phyloP scores from a whole-genome alignment of 64 coral and sea anemone genomes.

The Astreopora myriophthalma region DNA sequence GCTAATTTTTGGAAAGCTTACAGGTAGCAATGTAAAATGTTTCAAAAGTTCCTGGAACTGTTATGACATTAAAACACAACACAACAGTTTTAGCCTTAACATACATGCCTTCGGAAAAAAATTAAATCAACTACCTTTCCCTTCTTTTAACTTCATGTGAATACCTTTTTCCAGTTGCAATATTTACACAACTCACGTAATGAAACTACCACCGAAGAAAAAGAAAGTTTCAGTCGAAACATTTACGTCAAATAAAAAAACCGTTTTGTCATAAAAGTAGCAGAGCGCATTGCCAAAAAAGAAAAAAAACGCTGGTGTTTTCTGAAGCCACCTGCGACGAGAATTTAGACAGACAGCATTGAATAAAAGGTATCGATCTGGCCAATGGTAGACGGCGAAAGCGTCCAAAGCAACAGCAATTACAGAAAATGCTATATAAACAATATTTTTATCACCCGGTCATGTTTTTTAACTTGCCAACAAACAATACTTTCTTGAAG shows the following conservation, averaged over 20 bases:
- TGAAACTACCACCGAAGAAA: not conserved
- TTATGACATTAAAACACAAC: too few species aligned
- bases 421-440: not conserved
- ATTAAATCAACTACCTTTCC: too few species aligned
- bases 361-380: not conserved
- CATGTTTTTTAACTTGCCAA: not conserved
- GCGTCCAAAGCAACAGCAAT: not conserved
- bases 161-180: too few species aligned
- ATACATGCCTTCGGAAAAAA: too few species aligned
- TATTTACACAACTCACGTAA: too few species aligned
- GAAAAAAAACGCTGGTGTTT: constrained; percentile 8
- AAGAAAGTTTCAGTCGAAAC: not conserved
- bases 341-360: not conserved
- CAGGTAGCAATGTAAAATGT: too few species aligned
- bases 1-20: too few species aligned
- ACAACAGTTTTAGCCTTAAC: too few species aligned
- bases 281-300: not conserved
- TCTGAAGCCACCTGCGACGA: not conserved
- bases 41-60: too few species aligned
- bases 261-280: not conserved
- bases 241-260: not conserved
- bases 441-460: not conserved
- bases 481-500: not conserved
- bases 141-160: too few species aligned
- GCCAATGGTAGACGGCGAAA: not conserved